phyloP scores from a whole-genome alignment of 2,888 invertebrate genomes.

The Catocala fraxini region DNA sequence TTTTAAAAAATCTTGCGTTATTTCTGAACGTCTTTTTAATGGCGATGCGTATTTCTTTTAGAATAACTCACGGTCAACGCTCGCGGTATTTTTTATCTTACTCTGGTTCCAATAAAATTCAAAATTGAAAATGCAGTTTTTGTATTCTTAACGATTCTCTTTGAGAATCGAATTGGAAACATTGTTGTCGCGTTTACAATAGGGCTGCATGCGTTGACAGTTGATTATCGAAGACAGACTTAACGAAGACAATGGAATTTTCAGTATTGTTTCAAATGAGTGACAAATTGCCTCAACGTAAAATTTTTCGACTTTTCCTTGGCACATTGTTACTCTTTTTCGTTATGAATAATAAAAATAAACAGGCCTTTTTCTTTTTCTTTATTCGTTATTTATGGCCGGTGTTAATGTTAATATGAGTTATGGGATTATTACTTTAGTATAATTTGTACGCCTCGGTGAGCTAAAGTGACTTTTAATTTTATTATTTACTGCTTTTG shows the following conservation, averaged over 20 bases:
- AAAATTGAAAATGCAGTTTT: slow-evolving; percentile 30
- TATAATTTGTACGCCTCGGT: slow-evolving; percentile 68
- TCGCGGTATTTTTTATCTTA: slow-evolving; percentile 40
- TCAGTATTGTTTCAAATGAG: slow-evolving; percentile 67
- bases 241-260: slow-evolving; percentile 71
- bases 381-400: slow-evolving; percentile 68
- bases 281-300: slow-evolving; percentile 75
- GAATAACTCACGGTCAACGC: slow-evolving; percentile 51
- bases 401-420: slow-evolving; percentile 69
- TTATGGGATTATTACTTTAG: slow-evolving; percentile 70
- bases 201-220: slow-evolving; percentile 75
- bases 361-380: slow-evolving; percentile 51
- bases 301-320: slow-evolving; percentile 56
- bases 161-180: slow-evolving; percentile 49
- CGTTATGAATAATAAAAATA: slow-evolving; percentile 56
- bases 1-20: slow-evolving; percentile 66
- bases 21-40: slow-evolving; percentile 71
- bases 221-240: slow-evolving; percentile 70
- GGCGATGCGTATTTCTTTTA: slow-evolving; percentile 50
- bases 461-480: slow-evolving; percentile 72
- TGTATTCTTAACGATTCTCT: slow-evolving; percentile 39
- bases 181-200: slow-evolving; percentile 78
- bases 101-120: slow-evolving; percentile 40
- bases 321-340: slow-evolving; percentile 61
- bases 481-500: slow-evolving; percentile 80